A percentile compares a stretch with the other conserved stretches of the same genome.
These are phyloP conservation scores for Pagetopsis macropterus DNA, from an alignment of 2,797 vertebrate species.

Conservation along the genomic window DNA sequence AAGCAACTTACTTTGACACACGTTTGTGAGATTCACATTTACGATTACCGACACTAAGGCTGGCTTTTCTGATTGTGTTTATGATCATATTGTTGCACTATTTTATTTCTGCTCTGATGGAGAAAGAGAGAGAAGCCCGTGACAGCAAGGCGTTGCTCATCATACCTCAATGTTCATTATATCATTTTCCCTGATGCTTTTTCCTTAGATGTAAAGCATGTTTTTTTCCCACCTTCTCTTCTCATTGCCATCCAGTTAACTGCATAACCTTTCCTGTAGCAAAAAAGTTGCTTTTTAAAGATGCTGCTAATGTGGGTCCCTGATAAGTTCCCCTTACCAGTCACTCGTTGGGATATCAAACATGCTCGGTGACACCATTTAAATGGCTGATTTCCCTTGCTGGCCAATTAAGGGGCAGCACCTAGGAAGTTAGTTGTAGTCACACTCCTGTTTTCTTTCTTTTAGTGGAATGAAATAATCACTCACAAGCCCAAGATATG, in stretches of 20 bases:
- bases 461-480: conserved; percentile 65
- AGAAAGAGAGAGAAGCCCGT: conserved; percentile 30
- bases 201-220: conserved; percentile 42
- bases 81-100: conserved; percentile 52
- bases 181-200: conserved; percentile 39
- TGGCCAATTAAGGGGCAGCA: conserved; percentile 91
- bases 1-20: conserved; percentile 70
- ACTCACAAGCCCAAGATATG: conserved; percentile 52
- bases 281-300: conserved; percentile 83
- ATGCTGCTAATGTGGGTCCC: conserved; percentile 84
- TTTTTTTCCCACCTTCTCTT: conserved; percentile 40
- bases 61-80: conserved; percentile 53
- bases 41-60: conserved; percentile 54
- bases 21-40: conserved; percentile 51
- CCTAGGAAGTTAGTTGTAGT: conserved; percentile 75
- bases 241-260: conserved; percentile 40
- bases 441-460: conserved; percentile 64
- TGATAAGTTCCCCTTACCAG: conserved; percentile 83
- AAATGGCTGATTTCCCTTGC: conserved; percentile 90
- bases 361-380: conserved; percentile 86
- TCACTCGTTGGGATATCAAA: conserved; percentile 81
- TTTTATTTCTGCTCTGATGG: conserved; percentile 46
- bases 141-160: conserved; percentile 26
- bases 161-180: conserved; percentile 42
- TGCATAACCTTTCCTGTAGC: conserved; percentile 57